Conservation (phyloP, 1,140 invertebrate genomes). For the Acromyrmex charruanus region DNA sequence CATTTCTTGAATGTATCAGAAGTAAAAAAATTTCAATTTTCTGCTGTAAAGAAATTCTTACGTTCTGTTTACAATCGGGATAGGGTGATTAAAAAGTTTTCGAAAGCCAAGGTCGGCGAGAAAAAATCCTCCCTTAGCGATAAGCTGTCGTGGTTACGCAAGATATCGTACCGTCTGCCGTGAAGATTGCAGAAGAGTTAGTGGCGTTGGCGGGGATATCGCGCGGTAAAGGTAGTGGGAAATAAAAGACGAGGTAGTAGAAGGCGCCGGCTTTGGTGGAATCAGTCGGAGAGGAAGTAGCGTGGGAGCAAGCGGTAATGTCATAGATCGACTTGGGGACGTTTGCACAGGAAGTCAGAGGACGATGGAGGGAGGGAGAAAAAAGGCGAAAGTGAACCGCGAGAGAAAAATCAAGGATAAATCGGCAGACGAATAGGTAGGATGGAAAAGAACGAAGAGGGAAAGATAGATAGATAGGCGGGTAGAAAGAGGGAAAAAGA, state of each 20-base stretch:
- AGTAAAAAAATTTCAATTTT: neutral
- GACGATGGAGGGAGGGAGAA: neutral
- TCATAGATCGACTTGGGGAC: constrained; percentile 66
- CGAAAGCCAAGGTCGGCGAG: constrained; percentile 20
- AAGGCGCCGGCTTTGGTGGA: constrained; percentile 16
- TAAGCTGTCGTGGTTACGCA: constrained; percentile 39
- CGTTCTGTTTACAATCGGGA: constrained; percentile 3
- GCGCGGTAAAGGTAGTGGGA: constrained; percentile 36
- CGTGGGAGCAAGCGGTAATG: constrained; percentile 60
- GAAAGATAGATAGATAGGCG: constrained; percentile 55
- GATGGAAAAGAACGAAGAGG: constrained; percentile 8
- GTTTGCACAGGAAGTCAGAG: constrained; percentile 37
- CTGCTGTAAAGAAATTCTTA: neutral
- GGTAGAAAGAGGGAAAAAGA: constrained; percentile 59
- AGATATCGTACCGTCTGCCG: constrained; percentile 51
- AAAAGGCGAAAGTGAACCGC: constrained; percentile 18
- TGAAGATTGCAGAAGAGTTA: constrained; percentile 44
- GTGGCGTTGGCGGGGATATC: constrained; percentile 45
- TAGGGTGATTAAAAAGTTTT: constrained; percentile 43
- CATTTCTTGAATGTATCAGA: neutral
- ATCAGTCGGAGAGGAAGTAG: constrained; percentile 53
- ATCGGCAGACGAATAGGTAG: constrained; percentile 50
- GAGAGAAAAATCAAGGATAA: constrained; percentile 22
- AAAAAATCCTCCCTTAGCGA: constrained; percentile 21
- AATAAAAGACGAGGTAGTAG: constrained; percentile 45